These are phyloP conservation scores for Macrostomum lignano DNA, from an alignment of 1,140 invertebrate genomes.

Conservation along the genomic window DNA sequence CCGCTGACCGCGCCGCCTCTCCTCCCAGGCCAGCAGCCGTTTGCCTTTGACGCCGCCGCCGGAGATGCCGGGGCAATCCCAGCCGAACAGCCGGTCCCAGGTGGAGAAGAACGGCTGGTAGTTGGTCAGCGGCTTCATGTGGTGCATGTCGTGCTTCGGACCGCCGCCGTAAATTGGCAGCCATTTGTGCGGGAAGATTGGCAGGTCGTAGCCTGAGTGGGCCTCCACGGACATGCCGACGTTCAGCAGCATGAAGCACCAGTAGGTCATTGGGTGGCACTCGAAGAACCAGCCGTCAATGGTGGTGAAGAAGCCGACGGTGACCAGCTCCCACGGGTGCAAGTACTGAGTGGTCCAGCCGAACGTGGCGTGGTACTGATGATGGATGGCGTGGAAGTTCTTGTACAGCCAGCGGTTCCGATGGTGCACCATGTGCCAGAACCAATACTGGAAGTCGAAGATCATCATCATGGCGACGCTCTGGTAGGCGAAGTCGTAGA, in stretches of 20 bases:
- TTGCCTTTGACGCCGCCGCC: conserved; percentile 15
- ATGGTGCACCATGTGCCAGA: conserved; percentile 13
- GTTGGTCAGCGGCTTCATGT: conserved; percentile 27
- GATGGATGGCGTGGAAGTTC: conserved; percentile 26
- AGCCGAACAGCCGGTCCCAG: conserved; percentile 21
- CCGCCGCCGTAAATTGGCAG: conserved; percentile 22
- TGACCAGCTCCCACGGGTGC: conserved; percentile 29
- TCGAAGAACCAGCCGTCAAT: conserved; percentile 28
- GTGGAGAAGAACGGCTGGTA: conserved; percentile 29
- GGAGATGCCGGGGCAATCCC: conserved; percentile 17
- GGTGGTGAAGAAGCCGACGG: conserved; percentile 24
- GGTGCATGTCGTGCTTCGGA: conserved; percentile 30
- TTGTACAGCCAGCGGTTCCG: conserved; percentile 22
- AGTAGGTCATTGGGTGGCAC: conserved; percentile 26
- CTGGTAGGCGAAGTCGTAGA: conserved; percentile 12
- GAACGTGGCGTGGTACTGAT: conserved; percentile 27
- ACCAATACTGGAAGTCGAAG: conserved; percentile 14
- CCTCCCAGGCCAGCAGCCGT: conserved; percentile 14
- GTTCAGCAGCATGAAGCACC: conserved; percentile 20
- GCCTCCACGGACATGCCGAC: conserved; percentile 21
- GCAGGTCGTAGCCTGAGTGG: conserved; percentile 24
- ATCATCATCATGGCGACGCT: conserved; percentile 11
- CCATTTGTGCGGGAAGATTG: conserved; percentile 15
- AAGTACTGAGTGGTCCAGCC: conserved; percentile 28
- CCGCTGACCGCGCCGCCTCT: conserved; percentile 5